Conservation (phyloP, 2,888 invertebrate species). For the Dasysyrphus tricinctus region DNA sequence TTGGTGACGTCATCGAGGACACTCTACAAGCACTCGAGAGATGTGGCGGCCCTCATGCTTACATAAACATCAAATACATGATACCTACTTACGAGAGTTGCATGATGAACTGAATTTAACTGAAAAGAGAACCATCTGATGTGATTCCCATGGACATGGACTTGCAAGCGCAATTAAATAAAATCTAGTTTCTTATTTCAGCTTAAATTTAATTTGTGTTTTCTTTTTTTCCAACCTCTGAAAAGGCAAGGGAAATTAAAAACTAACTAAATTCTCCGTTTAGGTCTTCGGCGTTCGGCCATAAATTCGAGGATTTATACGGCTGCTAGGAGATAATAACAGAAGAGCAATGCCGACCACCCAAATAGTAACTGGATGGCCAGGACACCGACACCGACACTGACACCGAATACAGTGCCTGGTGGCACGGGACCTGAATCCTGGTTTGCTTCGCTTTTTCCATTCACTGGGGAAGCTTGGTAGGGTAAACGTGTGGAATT, state of each 20-base stretch:
- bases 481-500: constrained; percentile 54
- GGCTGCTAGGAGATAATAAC: constrained; percentile 66
- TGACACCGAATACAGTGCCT: neutral
- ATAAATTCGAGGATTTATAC: constrained; percentile 73
- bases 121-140: neutral
- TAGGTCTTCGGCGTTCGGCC: constrained; percentile 55
- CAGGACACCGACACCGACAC: neutral
- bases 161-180: constrained; percentile 47
- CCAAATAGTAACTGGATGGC: constrained; percentile 51
- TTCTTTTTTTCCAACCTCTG: constrained; percentile 15
- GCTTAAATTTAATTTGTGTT: constrained; percentile 6
- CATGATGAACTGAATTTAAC: constrained; percentile 73
- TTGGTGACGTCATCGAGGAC: constrained; percentile 95
- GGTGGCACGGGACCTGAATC: constrained; percentile 5
- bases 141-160: neutral
- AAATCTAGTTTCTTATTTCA: constrained; percentile 28
- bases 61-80: constrained; percentile 99
- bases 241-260: constrained; percentile 67
- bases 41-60: constrained; percentile 97
- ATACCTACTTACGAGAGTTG: constrained; percentile 99
- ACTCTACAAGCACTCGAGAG: constrained; percentile 95
- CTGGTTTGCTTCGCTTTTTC: constrained; percentile 23
- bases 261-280: constrained; percentile 58
- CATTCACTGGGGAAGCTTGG: constrained; percentile 51
- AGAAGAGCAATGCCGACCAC: constrained; percentile 50